Base-by-base conservation (phyloP, 2,888 invertebrate genomes). In the Archaeoteleia sp. region DNA sequence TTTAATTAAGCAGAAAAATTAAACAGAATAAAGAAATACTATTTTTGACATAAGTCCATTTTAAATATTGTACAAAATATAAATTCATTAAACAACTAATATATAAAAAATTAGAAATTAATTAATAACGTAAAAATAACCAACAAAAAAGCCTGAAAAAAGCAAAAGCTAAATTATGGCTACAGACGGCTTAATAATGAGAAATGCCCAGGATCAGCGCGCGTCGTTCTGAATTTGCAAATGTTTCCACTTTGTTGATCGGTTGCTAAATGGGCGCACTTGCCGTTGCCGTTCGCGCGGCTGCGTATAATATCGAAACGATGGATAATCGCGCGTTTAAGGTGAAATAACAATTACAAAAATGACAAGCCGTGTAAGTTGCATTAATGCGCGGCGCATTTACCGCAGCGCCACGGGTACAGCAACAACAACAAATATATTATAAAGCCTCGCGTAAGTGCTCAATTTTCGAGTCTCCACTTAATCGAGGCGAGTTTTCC, bases 401-500 rank as follows among this genome's bases (percentile, higher is more conserved):
- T 10, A 35, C 39, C 32, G 34, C 8, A n/a, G n/a, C n/a, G n/a
- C n/a, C n/a, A n/a, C n/a, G n/a, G n/a, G n/a, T n/a, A 20, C 43
- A 37, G 30, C 42, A 53, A 40, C 45, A 53, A 49, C 35, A 60
- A 67, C 60, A 55, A 67, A 67, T 67, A 60, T 39, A 48, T 66
- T 60, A 60, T 66, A 49, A 53, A 10, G 20, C 20, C 20, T 35
- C 60, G 49, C 48, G 66, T 67, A 67, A 67, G 55, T 54, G 66
- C 40, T 48, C 66, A 67, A 67, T 60, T 60, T 60, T 60, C 54
- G 54, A 67, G 54, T 43, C 20, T 13, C 37, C 32, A 25, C 53
- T 66, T 53, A 58, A 58, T 53, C 53, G 58, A 42, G 65, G 43
- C 63, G 63, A 58, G 58, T 66, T 66, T 67, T 67, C 60, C 67